phyloP scores from a whole-genome alignment of 2,888 invertebrate species.

The Platycheirus rosarum region DNA sequence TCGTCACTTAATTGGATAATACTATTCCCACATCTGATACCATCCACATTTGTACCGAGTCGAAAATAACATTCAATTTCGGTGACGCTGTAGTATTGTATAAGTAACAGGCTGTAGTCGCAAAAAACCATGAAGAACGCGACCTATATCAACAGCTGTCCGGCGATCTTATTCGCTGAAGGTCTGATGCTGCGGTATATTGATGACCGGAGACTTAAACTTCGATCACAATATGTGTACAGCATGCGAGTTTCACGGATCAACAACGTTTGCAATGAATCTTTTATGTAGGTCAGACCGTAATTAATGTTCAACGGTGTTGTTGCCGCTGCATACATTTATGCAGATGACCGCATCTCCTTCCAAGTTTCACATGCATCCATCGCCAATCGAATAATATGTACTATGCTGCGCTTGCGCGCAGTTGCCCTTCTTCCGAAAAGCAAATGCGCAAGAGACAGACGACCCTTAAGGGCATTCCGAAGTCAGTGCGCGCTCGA shows the following conservation, averaged over 20 bases:
- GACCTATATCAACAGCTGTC: conserved; percentile 65
- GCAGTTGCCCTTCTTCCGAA: conserved; percentile 18
- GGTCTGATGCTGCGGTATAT: conserved; percentile 59
- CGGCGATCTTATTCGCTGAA: conserved; percentile 27
- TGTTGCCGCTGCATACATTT: conserved; percentile 74
- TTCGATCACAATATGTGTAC: conserved; percentile 61
- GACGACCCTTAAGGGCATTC: conserved; percentile 7
- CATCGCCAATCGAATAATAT: conserved; percentile 11
- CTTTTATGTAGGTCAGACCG: conserved; percentile 67
- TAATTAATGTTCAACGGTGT: conserved; percentile 74
- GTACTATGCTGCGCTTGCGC: conserved; percentile 11
- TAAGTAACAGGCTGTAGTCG: conserved; percentile 51
- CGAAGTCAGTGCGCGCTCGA: conserved; percentile 7
- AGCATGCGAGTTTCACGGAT: conserved; percentile 72
- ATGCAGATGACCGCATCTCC: conserved; percentile 63
- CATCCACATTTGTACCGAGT: no score
- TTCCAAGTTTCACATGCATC: conserved; percentile 64
- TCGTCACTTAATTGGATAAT: no score
- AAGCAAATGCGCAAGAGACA: conserved; percentile 10
- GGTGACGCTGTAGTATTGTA: conserved; percentile 40
- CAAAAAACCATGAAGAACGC: conserved; percentile 35
- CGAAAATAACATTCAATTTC: neutral
- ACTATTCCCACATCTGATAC: no score
- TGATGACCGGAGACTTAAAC: conserved; percentile 58
- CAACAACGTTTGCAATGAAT: conserved; percentile 72